A percentile compares a stretch with the other conserved stretches of the same genome.
Evolutionary conservation across 1,140 invertebrate genomes (phyloP).

Genomic region (Drosophila quadrilineata): DNA sequence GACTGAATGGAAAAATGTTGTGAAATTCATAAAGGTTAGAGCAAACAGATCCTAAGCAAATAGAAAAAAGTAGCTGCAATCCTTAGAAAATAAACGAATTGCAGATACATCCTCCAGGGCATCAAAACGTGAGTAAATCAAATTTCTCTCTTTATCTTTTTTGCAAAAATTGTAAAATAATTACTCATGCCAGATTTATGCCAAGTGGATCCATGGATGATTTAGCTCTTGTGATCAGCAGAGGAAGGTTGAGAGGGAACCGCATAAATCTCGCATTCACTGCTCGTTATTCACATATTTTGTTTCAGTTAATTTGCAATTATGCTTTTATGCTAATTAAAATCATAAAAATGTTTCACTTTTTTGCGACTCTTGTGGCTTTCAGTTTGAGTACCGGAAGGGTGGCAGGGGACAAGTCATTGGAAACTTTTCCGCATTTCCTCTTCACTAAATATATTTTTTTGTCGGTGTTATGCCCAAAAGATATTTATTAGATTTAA

Average conservation of each 20-base stretch:
- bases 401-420: not conserved
- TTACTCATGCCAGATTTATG: conserved; percentile 1
- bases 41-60: conserved; percentile 40
- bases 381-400: not conserved
- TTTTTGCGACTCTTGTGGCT: conserved; percentile 48
- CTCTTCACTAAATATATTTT: not conserved
- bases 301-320: conserved; percentile 76
- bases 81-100: not conserved
- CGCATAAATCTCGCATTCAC: not conserved
- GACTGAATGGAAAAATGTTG: too few species aligned
- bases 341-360: conserved; percentile 53
- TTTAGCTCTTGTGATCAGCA: not conserved
- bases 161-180: conserved; percentile 23
- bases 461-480: too few species aligned
- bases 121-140: conserved; percentile 18
- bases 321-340: conserved; percentile 78
- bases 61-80: conserved; percentile 6
- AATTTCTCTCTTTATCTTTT: too few species aligned
- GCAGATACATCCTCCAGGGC: not conserved
- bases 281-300: conserved; percentile 49
- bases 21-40: not conserved
- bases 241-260: not conserved
- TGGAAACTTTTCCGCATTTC: conserved; percentile 18
- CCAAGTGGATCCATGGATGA: not conserved
- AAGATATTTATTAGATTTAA: too few species aligned